Conservation (phyloP, 2,888 invertebrate genomes). For the Orthonevra nobilis region DNA sequence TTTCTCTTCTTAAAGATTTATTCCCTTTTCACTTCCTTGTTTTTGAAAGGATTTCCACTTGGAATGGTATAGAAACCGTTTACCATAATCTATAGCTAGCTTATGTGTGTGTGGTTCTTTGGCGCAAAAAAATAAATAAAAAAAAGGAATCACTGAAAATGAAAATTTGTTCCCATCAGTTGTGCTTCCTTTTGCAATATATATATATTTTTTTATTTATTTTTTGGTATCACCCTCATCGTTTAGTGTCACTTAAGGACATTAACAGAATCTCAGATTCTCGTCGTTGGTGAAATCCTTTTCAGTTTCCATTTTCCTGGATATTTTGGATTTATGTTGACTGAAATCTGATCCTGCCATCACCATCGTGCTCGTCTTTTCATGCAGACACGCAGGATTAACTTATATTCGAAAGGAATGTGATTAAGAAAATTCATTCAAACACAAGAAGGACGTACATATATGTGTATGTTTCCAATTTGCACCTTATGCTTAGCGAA, state of each 20-base stretch:
- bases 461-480: neutral
- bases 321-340: conserved; percentile 56
- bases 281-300: conserved; percentile 31
- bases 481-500: neutral
- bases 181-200: conserved; percentile 36
- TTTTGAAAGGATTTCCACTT: conserved; percentile 60
- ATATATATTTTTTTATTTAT: too few species aligned
- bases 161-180: conserved; percentile 56
- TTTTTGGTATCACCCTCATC: conserved; percentile 62
- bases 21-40: conserved; percentile 56
- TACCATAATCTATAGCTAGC: conserved; percentile 56
- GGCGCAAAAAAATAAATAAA: neutral
- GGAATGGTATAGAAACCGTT: conserved; percentile 45
- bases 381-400: conserved; percentile 33
- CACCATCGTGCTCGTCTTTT: conserved; percentile 3
- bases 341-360: conserved; percentile 51
- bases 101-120: conserved; percentile 50
- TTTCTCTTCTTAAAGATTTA: conserved; percentile 59
- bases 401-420: conserved; percentile 47
- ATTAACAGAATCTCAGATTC: conserved; percentile 67
- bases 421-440: conserved; percentile 35
- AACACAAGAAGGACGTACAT: neutral
- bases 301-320: conserved; percentile 50
- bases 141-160: too few species aligned
- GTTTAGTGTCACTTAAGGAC: conserved; percentile 67